Base-by-base conservation (phyloP, 2,888 invertebrate species). In the Lithophane leautieri region DNA sequence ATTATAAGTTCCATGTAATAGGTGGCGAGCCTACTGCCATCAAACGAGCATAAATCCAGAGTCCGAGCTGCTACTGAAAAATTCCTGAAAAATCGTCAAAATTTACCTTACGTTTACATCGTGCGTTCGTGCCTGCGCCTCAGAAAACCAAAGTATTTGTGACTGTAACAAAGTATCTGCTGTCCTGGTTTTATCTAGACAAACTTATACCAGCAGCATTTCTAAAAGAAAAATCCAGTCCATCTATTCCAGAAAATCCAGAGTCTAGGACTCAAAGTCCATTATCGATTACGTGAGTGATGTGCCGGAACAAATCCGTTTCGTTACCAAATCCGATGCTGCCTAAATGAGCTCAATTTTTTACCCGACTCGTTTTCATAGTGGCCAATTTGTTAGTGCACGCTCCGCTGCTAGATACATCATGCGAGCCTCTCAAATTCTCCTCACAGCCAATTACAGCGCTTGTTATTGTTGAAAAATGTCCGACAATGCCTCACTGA, bases 391-490 rank as follows among this genome's bases (percentile, higher is more conserved):
- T 89, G 87, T 91, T 89, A 85, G 82, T 76, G 82, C 80, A 83
- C 79, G 83, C 79, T 83, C 70, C 81, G 79, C 82, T 81, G 89
- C 90, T 89, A 80, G 86, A 86, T 84, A 82, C 76, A 92, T 91
- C 90, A 91, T 88, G 87, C 90, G 89, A 91, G 88, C 89, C 89
- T 91, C 94, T 95, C 94, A 91, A 93, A 94, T 94, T 93, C 92
- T 85, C 88, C 89, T 84, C 76, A 79, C 85, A 86, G 91, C 94
- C 94, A 94, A 95, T 95, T 94, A 95, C 90, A 89, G 86, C 76
- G 93, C 94, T 94, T 93, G 95, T 95, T 95, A 94, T 88, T 72
- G 87, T 88, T 94, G 94, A 95, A 93, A 94, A 94, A 94, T 94
- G 90, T 84, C 86, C 88, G 87, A 82, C 89, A 83, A 91, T 91